Evolutionary conservation across 2,797 vertebrate species (phyloP).

Genomic region (Smutsia gigantea): DNA sequence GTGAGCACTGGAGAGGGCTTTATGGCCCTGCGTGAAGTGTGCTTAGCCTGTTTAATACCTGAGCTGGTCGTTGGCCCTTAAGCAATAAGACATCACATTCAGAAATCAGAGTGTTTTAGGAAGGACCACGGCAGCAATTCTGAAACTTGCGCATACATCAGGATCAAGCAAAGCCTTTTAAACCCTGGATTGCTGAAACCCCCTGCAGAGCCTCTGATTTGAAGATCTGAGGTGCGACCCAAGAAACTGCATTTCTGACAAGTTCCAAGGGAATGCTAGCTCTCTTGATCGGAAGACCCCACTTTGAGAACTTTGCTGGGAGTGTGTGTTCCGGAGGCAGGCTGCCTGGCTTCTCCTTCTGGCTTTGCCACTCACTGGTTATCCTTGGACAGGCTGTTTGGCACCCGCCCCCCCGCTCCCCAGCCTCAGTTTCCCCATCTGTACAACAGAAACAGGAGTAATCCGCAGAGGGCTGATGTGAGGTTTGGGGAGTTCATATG

Average conservation of each 20-base stretch:
- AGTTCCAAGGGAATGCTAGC: background rate
- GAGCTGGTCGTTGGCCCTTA: background rate
- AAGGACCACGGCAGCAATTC: background rate
- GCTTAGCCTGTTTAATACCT: background rate
- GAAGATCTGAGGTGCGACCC: background rate
- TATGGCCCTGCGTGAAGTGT: accelerated
- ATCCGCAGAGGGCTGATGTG: background rate
- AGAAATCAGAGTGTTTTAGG: background rate
- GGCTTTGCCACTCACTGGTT: background rate
- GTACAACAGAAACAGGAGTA: background rate
- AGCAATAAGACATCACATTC: background rate
- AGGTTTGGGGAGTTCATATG: background rate
- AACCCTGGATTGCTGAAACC: background rate
- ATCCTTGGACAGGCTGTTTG: background rate
- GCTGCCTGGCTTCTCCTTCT: background rate
- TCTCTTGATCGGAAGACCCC: background rate
- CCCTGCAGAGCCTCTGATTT: background rate
- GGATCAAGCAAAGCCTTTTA: background rate
- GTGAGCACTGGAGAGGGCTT: no score
- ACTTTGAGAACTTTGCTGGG: background rate
- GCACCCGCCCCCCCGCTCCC: background rate
- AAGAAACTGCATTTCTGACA: background rate
- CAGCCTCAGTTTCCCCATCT: background rate
- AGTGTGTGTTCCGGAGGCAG: background rate
- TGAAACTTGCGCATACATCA: background rate